Evolutionary conservation across 2,113 vertebrate species (phyloP), one percentile per base, ranked within the genome.

Genomic region (Podarcis muralis): DNA sequence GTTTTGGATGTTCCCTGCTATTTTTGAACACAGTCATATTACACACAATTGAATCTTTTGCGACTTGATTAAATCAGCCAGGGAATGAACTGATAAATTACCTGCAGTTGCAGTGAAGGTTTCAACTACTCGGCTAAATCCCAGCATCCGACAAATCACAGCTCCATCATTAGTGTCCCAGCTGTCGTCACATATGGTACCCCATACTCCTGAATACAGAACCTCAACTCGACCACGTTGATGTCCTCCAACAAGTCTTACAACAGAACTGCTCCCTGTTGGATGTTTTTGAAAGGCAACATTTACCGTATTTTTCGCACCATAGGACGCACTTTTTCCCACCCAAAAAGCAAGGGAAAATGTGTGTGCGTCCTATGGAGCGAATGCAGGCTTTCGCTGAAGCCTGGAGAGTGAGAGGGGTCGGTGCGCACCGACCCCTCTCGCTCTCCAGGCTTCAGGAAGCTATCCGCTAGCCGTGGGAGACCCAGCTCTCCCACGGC

Each of bases 121-220:
- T 0, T 32, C 0, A 1, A 1, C 0, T 0, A 91, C 96, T 0
- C 0, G 12, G 1, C 1, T 85, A 93, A 93, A 98, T 1, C 98
- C 98, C 87, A 99, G 32, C 98, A 98, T 99, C 66, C 86, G 95
- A 91, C 98, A 99, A 93, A 98, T 93, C 4, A 99, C 98, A 0
- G 1, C 35, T 3, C 92, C 97, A 2, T 98, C 98, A 0, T 11
- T 0, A 0, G 0, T 0, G n/a, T 92, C 91, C 94, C 98, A 99
- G n/a, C 0, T 1, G 3, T 99, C 98, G 0, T 98, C 98, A 48
- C 98, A 99, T 23, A 99, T 96, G 0, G 98, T 99, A 2, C 98
- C 98, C 98, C 98, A 99, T 5, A 1, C 0, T 0, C 88, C 83
- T 0, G 89, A 0, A 43, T 97, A 0, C 15, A 81, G 62, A 77